Percentiles rank a stretch among this genome's conserved stretches.
These are phyloP conservation scores for Carcina quercana DNA, from an alignment of 2,888 invertebrate genomes.

Conservation along the genomic window DNA sequence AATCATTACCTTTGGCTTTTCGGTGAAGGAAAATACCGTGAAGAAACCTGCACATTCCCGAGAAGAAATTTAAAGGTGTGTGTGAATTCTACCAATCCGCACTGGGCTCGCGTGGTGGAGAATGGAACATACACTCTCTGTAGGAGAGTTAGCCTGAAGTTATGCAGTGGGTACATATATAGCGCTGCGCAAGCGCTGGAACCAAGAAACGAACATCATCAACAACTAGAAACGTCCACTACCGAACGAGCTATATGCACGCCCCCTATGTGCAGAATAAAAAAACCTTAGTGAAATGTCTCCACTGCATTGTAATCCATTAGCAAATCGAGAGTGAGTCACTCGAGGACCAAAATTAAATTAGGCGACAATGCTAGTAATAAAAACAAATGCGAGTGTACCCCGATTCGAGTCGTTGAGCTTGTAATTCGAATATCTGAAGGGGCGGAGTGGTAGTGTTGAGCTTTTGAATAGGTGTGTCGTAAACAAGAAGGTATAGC, in stretches of 20 bases:
- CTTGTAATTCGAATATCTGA: too few relatives aligned
- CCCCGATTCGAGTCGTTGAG: constrained; percentile 21
- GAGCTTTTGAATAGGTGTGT: neutral
- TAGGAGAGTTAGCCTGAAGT: neutral
- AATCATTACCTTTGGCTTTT: too few relatives aligned
- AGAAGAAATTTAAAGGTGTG: too few relatives aligned
- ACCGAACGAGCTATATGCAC: too few relatives aligned
- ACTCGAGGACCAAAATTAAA: constrained; percentile 51
- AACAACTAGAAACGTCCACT: too few relatives aligned
- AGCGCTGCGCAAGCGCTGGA: neutral
- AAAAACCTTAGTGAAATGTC: constrained; percentile 22
- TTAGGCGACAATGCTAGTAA: constrained; percentile 53
- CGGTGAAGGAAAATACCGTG: too few relatives aligned
- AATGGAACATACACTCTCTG: too few relatives aligned
- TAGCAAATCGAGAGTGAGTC: constrained; percentile 39
- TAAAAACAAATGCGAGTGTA: constrained; percentile 42
- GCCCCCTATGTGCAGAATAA: too few relatives aligned
- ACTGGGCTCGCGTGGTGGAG: too few relatives aligned
- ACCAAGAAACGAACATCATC: neutral
- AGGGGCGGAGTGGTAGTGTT: too few relatives aligned
- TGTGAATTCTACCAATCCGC: too few relatives aligned
- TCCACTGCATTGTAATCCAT: constrained; percentile 48
- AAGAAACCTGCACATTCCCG: too few relatives aligned
- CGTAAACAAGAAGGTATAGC: constrained; percentile 3
- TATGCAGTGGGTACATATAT: neutral